Percentiles rank a stretch among this genome's conserved stretches.
These are phyloP conservation scores for Vulpes ferrilata DNA, from an alignment of 2,113 vertebrate genomes.

Conservation along the genomic window DNA sequence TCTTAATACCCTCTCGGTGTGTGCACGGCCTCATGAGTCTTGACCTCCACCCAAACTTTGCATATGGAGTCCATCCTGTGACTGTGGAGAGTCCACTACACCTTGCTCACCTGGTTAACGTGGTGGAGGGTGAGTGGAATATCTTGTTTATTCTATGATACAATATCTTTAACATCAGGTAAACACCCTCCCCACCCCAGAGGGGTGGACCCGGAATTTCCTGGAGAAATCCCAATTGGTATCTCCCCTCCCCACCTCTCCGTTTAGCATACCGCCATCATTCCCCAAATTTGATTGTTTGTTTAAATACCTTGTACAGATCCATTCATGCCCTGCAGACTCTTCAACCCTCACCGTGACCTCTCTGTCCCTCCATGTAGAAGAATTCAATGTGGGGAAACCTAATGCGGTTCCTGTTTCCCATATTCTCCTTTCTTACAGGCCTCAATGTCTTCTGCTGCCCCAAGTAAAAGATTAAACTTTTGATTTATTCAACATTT, in stretches of 20 bases:
- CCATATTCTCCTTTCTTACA: neutral
- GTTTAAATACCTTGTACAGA: neutral
- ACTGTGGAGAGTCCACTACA: neutral
- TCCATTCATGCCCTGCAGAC: neutral
- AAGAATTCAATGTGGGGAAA: neutral
- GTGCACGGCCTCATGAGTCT: neutral
- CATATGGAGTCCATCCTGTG: accelerated
- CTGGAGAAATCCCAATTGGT: neutral
- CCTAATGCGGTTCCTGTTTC: neutral
- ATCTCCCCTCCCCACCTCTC: neutral
- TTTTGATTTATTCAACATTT: neutral
- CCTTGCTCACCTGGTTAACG: neutral
- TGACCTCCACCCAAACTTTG: neutral
- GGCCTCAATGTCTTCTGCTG: neutral
- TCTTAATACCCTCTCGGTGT: neutral
- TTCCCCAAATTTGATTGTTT: neutral
- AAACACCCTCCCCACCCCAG: accelerated
- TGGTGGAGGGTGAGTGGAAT: neutral
- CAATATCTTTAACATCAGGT: neutral
- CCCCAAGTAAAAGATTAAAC: neutral
- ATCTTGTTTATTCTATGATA: neutral
- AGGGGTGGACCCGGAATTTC: neutral
- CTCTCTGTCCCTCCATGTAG: neutral
- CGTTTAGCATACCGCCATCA: neutral
- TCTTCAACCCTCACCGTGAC: neutral